Evolutionary conservation across 2,113 vertebrate species (phyloP).

Genomic region (Nycticebus coucang): DNA sequence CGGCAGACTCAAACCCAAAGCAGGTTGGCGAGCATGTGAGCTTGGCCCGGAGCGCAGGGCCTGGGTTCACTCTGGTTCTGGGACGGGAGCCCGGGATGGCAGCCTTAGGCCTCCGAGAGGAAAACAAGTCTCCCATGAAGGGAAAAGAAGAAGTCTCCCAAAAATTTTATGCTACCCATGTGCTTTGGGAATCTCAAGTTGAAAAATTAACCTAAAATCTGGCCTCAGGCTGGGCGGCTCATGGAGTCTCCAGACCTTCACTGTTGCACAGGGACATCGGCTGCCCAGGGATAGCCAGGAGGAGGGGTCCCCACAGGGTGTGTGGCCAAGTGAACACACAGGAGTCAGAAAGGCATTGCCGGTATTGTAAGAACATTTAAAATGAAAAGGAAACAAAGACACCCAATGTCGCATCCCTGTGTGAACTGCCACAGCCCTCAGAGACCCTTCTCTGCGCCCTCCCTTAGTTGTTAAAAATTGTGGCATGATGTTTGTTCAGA

Average conservation of each 20-base stretch:
- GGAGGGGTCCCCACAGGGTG: not conserved
- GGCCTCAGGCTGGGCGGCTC: not conserved
- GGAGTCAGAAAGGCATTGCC: rapidly evolving
- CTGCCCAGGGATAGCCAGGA: rapidly evolving
- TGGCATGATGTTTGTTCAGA: not conserved
- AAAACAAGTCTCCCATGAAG: not conserved
- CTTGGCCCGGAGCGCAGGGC: rapidly evolving
- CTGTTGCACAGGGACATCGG: rapidly evolving
- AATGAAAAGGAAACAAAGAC: rapidly evolving
- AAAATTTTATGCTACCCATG: rapidly evolving
- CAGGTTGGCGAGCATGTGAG: rapidly evolving
- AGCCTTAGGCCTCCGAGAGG: not conserved
- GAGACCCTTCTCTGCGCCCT: rapidly evolving
- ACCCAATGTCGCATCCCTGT: rapidly evolving
- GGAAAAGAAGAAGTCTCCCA: not conserved
- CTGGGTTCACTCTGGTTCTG: not conserved
- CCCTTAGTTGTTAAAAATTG: too few species aligned
- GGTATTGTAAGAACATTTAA: rapidly evolving
- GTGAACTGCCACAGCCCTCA: rapidly evolving
- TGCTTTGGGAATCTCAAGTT: not conserved
- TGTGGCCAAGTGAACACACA: rapidly evolving
- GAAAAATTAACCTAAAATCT: not conserved
- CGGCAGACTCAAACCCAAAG: rapidly evolving
- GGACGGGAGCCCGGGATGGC: not conserved
- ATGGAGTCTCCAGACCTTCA: not conserved